Conservation (phyloP, 2,797 vertebrate genomes). For the Propithecus perrieri region DNA sequence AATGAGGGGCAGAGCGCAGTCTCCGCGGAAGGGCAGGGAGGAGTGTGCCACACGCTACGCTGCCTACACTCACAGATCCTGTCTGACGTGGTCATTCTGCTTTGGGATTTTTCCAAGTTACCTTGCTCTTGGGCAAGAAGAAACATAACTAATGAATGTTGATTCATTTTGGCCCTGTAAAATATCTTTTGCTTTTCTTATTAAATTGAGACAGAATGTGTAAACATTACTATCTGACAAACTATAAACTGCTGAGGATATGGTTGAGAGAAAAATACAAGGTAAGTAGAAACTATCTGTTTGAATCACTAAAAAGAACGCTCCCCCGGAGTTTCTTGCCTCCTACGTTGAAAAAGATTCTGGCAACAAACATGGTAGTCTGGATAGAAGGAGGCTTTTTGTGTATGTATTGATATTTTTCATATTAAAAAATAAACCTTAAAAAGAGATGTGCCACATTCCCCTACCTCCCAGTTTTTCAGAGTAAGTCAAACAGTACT, state of each 20-base stretch:
- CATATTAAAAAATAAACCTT: slow-evolving; percentile 2
- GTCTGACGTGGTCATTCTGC: not conserved
- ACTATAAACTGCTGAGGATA: not conserved
- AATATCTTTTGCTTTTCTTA: slow-evolving; percentile 37
- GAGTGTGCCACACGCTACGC: not conserved
- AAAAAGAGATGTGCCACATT: not conserved
- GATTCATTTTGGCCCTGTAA: slow-evolving; percentile 31
- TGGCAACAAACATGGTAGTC: not conserved
- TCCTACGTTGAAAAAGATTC: not conserved
- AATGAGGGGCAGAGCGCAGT: not conserved
- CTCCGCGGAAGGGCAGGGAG: no score
- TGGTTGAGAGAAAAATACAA: not conserved
- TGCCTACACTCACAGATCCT: not conserved
- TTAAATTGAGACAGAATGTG: not conserved
- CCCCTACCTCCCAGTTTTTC: not conserved
- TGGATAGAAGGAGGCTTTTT: not conserved
- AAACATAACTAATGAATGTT: slow-evolving; percentile 14
- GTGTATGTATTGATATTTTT: not conserved
- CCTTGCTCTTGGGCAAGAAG: not conserved
- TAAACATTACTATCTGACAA: slow-evolving; percentile 24
- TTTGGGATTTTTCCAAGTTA: not conserved
- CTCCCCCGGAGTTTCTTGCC: not conserved
- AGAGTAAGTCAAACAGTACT: not conserved
- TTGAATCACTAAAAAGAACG: not conserved
- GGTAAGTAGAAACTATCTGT: not conserved